Evolutionary conservation across 1,140 invertebrate genomes (phyloP).

Genomic region (Cheumatopsyche charites): DNA sequence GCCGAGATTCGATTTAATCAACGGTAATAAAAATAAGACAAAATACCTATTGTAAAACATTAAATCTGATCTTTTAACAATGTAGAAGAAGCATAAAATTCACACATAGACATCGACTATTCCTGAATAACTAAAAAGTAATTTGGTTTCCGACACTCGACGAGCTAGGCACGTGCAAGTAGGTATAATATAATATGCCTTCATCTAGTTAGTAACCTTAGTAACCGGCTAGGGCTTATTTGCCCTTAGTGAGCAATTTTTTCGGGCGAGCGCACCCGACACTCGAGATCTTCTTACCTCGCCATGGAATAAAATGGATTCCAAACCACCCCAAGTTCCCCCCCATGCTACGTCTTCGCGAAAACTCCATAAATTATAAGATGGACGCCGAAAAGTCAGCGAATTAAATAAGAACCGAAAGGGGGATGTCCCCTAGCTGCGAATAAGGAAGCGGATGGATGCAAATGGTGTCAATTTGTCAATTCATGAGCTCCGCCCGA

Average conservation of each 20-base stretch:
- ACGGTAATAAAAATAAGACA: too few species aligned
- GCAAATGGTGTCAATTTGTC: conserved; percentile 42
- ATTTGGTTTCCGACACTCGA: too few species aligned
- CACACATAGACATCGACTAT: too few species aligned
- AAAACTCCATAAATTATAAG: too few species aligned
- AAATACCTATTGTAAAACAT: too few species aligned
- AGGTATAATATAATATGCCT: too few species aligned
- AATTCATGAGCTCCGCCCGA: conserved; percentile 43
- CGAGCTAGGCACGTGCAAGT: too few species aligned
- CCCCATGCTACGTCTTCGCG: too few species aligned
- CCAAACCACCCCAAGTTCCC: background rate
- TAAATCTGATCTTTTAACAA: too few species aligned
- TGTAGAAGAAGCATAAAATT: too few species aligned
- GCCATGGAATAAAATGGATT: background rate
- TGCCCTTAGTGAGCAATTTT: conserved; percentile 39
- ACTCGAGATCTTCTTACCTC: conserved; percentile 28
- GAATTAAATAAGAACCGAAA: conserved; percentile 11
- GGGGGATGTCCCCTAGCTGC: conserved; percentile 7
- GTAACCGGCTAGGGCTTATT: conserved; percentile 34
- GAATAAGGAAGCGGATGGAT: conserved; percentile 21
- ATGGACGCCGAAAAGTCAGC: background rate
- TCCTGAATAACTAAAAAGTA: too few species aligned
- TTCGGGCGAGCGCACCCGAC: conserved; percentile 36
- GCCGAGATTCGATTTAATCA: too few species aligned
- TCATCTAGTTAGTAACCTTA: conserved; percentile 30